Percentiles rank a stretch among this genome's conserved stretches.
Evolutionary conservation across 2,113 vertebrate genomes (phyloP).

Genomic region (Pelodiscus sinensis): DNA sequence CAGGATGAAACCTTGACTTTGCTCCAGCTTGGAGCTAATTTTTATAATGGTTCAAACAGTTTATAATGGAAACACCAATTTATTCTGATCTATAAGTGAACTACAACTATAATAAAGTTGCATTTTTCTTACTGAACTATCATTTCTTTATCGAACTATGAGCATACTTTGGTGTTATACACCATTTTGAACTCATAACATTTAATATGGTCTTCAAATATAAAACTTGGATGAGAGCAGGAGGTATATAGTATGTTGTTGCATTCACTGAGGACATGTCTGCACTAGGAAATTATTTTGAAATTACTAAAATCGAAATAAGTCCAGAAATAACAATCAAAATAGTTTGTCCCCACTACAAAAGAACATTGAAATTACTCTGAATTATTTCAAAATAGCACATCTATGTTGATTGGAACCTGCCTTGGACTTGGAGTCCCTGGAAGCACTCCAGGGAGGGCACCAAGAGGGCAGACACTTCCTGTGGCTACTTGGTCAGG

Average conservation of each 20-base stretch:
- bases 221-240: not conserved
- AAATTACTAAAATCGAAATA: no score
- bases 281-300: no score
- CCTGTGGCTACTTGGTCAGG: no score
- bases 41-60: not conserved
- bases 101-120: not conserved
- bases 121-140: not conserved
- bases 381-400: no score
- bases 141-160: not conserved
- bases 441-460: no score
- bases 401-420: no score
- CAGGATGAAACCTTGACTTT: not conserved
- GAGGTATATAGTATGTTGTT: not conserved
- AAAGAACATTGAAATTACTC: no score
- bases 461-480: no score
- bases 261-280: not conserved
- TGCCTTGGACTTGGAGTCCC: no score
- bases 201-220: not conserved
- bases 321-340: no score
- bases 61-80: not conserved
- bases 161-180: not conserved
- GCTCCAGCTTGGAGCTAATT: not conserved
- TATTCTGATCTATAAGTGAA: not conserved
- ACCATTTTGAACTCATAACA: not conserved
- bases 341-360: no score